A percentile compares a stretch with the other conserved stretches of the same genome.
Evolutionary conservation across 1,140 invertebrate genomes (phyloP).

Genomic region (Sipha flava): DNA sequence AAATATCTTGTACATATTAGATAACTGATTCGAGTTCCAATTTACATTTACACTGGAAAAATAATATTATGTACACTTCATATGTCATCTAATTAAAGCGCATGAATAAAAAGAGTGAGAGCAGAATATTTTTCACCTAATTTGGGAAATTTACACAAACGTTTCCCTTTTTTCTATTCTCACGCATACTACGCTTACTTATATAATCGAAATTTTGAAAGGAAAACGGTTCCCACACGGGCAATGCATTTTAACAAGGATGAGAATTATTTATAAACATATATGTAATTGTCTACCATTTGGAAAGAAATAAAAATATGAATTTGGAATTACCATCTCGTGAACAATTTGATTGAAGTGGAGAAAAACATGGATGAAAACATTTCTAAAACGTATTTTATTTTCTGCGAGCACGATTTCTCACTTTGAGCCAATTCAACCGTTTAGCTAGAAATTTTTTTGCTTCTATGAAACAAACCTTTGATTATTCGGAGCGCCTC

Average conservation of each 20-base stretch:
- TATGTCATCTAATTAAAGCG: not conserved
- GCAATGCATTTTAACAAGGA: not conserved
- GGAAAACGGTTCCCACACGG: not conserved
- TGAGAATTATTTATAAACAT: not conserved
- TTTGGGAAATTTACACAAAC: not conserved
- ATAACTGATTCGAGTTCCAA: not conserved
- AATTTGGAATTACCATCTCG: not conserved
- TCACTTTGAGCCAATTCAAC: too few species aligned
- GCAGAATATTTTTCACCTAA: not conserved
- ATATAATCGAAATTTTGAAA: conserved; percentile 2
- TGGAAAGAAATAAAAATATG: not conserved
- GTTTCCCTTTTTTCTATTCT: not conserved
- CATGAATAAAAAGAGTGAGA: not conserved
- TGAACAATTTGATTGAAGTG: not conserved
- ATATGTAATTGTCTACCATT: not conserved
- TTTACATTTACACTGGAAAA: not conserved
- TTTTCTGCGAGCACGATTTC: too few species aligned
- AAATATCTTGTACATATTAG: not conserved
- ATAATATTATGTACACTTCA: not conserved
- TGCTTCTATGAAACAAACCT: too few species aligned
- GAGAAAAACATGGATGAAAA: not conserved
- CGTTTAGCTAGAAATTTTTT: too few species aligned
- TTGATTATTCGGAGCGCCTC: too few species aligned
- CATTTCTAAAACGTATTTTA: too few species aligned
- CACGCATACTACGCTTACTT: not conserved